Evolutionary conservation across 1,140 invertebrate genomes (phyloP).

Genomic region (Homalodisca vitripennis): DNA sequence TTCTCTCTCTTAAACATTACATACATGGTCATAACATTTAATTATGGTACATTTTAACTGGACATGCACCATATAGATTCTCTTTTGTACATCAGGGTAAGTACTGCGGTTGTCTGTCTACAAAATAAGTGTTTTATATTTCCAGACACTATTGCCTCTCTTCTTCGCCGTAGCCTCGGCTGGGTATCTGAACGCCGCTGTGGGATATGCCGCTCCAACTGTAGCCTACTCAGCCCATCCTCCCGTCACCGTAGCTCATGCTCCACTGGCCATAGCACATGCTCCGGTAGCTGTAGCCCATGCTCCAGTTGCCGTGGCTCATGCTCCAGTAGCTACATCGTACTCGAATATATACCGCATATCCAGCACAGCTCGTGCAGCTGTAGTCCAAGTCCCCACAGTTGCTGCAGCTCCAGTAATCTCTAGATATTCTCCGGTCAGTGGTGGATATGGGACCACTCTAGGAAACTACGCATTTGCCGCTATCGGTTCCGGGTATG

Average conservation of each 20-base stretch:
- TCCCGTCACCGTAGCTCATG: constrained; percentile 37
- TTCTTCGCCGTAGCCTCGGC: constrained; percentile 39
- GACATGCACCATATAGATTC: too few relatives aligned
- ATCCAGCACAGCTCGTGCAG: background rate
- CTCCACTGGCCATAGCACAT: constrained; percentile 34
- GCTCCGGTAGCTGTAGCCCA: background rate
- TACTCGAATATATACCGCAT: background rate
- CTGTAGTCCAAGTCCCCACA: background rate
- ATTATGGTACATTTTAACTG: too few relatives aligned
- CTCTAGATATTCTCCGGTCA: background rate
- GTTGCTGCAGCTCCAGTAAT: constrained; percentile 7
- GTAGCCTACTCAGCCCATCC: constrained; percentile 26
- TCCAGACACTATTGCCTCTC: constrained; percentile 11
- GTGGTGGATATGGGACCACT: background rate
- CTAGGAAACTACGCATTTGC: too few relatives aligned
- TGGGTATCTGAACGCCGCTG: constrained; percentile 32
- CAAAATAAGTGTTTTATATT: too few relatives aligned
- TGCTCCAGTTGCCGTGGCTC: background rate
- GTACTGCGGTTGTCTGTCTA: too few relatives aligned
- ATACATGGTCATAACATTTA: too few relatives aligned
- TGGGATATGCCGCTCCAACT: constrained; percentile 28
- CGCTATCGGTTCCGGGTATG: too few relatives aligned
- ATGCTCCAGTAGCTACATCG: background rate
- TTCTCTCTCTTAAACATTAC: too few relatives aligned
- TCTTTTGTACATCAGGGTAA: too few relatives aligned